A percentile compares a stretch with the other conserved stretches of the same genome.
These are phyloP conservation scores for Pangasius djambal DNA, from an alignment of 2,797 vertebrate species.

Conservation along the genomic window DNA sequence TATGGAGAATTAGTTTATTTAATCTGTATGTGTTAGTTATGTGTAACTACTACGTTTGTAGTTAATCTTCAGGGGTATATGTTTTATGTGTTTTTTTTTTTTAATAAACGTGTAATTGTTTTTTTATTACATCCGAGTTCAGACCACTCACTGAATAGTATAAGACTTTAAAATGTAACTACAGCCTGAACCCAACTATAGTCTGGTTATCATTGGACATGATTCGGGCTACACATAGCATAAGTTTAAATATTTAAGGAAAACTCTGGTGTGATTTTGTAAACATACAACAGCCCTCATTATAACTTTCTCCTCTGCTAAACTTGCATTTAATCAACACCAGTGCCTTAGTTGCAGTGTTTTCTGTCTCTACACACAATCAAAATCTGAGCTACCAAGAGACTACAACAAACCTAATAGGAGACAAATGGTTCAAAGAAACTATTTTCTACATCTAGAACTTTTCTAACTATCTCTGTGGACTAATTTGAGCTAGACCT, in stretches of 20 bases:
- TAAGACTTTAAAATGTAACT: no score
- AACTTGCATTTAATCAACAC: slow-evolving; percentile 7
- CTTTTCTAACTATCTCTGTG: slow-evolving; percentile 47
- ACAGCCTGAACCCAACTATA: no score
- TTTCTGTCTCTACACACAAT: not conserved
- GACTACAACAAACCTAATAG: not conserved
- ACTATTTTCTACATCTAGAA: slow-evolving; percentile 29
- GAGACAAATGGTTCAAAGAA: slow-evolving; percentile 8
- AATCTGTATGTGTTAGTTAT: no score
- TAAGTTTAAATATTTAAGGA: not conserved
- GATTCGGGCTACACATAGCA: no score
- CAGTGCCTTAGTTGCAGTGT: not conserved
- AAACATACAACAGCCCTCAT: not conserved
- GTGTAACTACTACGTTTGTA: no score
- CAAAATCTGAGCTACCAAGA: slow-evolving; percentile 5
- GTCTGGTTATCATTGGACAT: no score
- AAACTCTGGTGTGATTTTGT: not conserved
- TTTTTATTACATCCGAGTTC: no score
- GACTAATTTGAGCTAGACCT: slow-evolving; percentile 63
- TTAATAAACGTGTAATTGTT: no score
- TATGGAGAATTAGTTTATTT: no score
- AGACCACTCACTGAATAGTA: no score
- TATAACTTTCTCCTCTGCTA: not conserved
- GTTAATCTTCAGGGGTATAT: no score
- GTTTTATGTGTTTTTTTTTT: no score